Percentiles rank a stretch among this genome's conserved stretches.
Conservation (phyloP, 2,113 vertebrate species). For the Cyprinus carpio region DNA sequence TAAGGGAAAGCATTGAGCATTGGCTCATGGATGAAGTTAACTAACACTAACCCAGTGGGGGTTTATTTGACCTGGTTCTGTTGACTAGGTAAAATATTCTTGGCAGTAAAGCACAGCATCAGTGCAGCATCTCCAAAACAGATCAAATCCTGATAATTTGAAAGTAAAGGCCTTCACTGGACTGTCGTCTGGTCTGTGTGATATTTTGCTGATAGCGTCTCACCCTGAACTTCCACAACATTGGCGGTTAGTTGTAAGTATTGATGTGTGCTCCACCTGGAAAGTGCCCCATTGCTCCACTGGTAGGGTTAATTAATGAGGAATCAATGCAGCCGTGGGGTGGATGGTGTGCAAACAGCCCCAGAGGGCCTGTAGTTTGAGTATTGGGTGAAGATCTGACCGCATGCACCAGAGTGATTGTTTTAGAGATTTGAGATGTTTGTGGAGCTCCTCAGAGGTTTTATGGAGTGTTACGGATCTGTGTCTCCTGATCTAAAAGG, state of each 20-base stretch:
- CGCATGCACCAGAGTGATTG: not conserved
- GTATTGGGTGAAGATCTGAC: conserved; percentile 33
- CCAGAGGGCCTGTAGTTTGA: conserved; percentile 26
- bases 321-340: conserved; percentile 52
- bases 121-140: not conserved
- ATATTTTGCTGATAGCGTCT: not conserved
- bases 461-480: not conserved
- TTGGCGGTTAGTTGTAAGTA: conserved; percentile 37
- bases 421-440: not conserved
- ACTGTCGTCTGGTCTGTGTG: not conserved
- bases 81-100: conserved; percentile 54
- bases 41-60: conserved; percentile 10
- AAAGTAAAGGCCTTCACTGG: not conserved
- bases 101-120: conserved; percentile 31
- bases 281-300: conserved; percentile 48
- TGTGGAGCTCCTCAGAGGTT: not conserved
- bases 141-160: not conserved
- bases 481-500: not conserved
- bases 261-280: conserved; percentile 37
- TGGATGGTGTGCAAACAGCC: conserved; percentile 52
- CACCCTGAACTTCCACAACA: not conserved
- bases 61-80: conserved; percentile 59
- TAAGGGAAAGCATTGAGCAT: not conserved
- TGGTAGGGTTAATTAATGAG: conserved; percentile 58
- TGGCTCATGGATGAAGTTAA: not conserved